Conservation (phyloP, 2,888 invertebrate genomes). For the Oscheius myriophilus region DNA sequence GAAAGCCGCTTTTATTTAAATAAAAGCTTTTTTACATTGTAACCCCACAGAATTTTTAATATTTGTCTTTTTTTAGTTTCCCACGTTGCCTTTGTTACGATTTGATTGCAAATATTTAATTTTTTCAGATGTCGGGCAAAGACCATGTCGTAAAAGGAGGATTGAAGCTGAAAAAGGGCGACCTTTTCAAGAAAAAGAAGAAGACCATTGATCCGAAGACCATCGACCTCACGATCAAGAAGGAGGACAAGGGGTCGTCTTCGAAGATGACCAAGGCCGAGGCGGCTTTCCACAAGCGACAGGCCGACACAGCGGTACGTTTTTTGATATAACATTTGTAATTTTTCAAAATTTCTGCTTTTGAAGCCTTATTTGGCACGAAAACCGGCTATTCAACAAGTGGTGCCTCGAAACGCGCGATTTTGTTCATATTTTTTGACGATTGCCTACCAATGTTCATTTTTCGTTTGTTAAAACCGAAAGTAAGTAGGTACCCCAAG, state of each 20-base stretch:
- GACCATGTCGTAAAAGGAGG: constrained; percentile 54
- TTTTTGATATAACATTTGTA: no score
- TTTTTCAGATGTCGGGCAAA: constrained; percentile 33
- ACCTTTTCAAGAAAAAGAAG: constrained; percentile 54
- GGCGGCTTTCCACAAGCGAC: constrained; percentile 64
- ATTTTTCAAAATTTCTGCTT: neutral
- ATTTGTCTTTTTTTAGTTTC: neutral
- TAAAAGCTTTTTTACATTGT: no score
- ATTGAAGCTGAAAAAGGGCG: constrained; percentile 58
- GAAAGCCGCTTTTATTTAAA: no score
- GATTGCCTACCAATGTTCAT: neutral
- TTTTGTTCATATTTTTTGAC: no score
- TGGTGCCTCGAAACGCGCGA: no score
- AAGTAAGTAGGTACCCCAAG: neutral
- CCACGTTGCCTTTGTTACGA: neutral
- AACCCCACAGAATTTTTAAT: neutral
- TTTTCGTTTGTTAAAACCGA: neutral
- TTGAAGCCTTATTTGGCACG: no score
- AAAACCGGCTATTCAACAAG: no score
- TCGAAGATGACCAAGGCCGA: constrained; percentile 65
- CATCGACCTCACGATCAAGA: constrained; percentile 47
- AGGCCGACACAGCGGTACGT: constrained; percentile 60
- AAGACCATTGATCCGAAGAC: constrained; percentile 45
- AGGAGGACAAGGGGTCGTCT: constrained; percentile 24
- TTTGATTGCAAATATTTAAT: no score